Conservation (phyloP, 1,140 invertebrate species). For the Planococcus citri region DNA sequence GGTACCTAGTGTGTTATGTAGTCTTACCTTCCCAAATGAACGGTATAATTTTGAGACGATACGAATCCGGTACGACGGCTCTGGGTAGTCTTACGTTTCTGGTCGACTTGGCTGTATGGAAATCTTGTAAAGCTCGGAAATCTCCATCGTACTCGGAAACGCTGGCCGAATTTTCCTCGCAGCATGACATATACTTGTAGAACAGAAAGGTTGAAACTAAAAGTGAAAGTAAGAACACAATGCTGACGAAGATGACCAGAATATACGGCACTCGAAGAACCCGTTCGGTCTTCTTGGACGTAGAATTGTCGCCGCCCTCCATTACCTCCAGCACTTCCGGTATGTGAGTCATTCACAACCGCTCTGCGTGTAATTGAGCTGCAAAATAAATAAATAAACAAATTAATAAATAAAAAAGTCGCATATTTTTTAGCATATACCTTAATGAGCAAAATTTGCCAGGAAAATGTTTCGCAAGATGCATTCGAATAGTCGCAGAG, state of each 20-base stretch:
- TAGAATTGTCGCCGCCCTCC: conserved; percentile 11
- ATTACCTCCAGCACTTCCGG: conserved; percentile 16
- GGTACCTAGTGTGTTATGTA: no score
- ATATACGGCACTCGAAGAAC: conserved; percentile 12
- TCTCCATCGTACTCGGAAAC: not conserved
- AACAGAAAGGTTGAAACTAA: conserved; percentile 5
- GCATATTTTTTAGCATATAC: no score
- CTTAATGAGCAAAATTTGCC: no score
- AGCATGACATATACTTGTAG: conserved; percentile 5
- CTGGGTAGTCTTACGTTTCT: conserved; percentile 49
- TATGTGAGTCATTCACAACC: conserved; percentile 20
- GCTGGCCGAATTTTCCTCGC: not conserved
- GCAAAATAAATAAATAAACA: not conserved
- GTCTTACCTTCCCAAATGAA: conserved; percentile 42
- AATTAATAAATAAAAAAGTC: no score
- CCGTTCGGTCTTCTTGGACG: conserved; percentile 11
- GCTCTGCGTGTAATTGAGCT: conserved; percentile 1
- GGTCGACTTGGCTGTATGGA: not conserved
- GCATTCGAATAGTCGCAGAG: no score
- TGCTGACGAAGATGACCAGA: not conserved
- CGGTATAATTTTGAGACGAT: conserved; percentile 54
- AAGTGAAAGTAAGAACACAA: conserved; percentile 11
- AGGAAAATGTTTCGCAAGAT: no score
- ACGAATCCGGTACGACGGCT: conserved; percentile 49
- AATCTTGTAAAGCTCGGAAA: not conserved